Evolutionary conservation across 2,113 vertebrate species (phyloP).

Genomic region (Ceratotherium simum): DNA sequence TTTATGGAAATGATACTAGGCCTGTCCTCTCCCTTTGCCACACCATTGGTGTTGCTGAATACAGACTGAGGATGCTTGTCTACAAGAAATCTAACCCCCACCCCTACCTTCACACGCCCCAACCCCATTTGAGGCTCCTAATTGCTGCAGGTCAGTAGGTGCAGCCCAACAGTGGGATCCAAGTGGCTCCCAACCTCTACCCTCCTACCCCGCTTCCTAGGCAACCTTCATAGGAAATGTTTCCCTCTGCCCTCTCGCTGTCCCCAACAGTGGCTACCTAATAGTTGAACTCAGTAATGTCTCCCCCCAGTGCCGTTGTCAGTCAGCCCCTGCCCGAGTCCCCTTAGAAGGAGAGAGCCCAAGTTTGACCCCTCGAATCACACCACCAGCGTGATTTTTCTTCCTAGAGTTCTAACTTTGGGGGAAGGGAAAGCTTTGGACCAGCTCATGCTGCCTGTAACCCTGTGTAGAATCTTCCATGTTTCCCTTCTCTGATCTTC

Average conservation of each 20-base stretch:
- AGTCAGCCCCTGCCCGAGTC: not conserved
- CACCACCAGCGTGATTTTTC: not conserved
- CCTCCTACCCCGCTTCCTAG: not conserved
- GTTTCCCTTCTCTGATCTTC: not conserved
- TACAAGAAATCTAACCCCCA: not conserved
- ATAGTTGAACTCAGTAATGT: not conserved
- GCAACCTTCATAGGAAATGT: not conserved
- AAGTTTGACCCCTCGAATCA: not conserved
- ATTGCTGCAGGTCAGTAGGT: not conserved
- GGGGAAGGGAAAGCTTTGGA: conserved; percentile 11
- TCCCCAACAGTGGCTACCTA: not conserved
- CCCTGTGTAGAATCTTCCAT: not conserved
- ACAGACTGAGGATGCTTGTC: not conserved
- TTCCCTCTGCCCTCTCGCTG: not conserved
- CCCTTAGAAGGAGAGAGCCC: not conserved
- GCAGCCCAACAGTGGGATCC: not conserved
- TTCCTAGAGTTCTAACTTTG: not conserved
- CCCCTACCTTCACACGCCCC: not conserved
- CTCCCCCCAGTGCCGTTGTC: not conserved
- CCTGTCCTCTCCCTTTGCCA: not conserved
- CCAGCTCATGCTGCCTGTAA: not conserved
- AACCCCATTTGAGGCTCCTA: not conserved
- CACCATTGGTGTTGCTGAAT: not conserved
- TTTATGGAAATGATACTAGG: not conserved
- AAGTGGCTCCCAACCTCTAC: not conserved